Percentiles rank a stretch among this genome's conserved stretches.
Conservation (phyloP, 92 coral and sea anemone species). For the Pocillopora grandis region DNA sequence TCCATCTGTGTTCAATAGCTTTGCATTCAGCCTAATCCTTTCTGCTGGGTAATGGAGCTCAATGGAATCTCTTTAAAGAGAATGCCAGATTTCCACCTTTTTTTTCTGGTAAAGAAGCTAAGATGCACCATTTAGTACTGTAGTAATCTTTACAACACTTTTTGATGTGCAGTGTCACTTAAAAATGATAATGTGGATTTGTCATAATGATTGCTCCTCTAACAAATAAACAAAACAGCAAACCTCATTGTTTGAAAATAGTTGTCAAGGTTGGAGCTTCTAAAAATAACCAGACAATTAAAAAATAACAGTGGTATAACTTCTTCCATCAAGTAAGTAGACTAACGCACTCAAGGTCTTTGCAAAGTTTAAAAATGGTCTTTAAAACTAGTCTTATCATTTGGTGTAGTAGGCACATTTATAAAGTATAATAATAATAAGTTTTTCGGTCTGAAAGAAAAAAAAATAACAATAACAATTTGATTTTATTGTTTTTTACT, state of each 20-base stretch:
- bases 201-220: conserved; percentile 57
- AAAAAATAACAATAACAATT: background rate
- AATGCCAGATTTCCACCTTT: background rate
- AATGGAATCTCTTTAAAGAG: background rate
- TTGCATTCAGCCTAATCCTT: background rate
- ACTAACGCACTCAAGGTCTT: conserved; percentile 19
- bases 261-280: conserved; percentile 31
- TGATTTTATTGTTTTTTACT: too few relatives aligned
- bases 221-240: conserved; percentile 43
- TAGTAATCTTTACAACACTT: conserved; percentile 41
- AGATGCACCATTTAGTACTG: conserved; percentile 11
- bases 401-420: background rate
- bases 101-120: background rate
- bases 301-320: conserved; percentile 50
- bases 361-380: conserved; percentile 15
- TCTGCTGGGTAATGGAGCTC: background rate
- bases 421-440: background rate
- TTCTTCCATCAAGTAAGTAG: conserved; percentile 33
- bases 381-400: background rate
- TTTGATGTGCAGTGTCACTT: conserved; percentile 44
- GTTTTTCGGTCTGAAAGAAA: background rate
- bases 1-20: background rate
- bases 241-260: conserved; percentile 47
- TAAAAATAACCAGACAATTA: conserved; percentile 38
- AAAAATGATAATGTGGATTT: conserved; percentile 48